A percentile compares a stretch with the other conserved stretches of the same genome.
These are phyloP conservation scores for Drosophila engyochracea DNA, from an alignment of 2,888 invertebrate species.

Conservation along the genomic window DNA sequence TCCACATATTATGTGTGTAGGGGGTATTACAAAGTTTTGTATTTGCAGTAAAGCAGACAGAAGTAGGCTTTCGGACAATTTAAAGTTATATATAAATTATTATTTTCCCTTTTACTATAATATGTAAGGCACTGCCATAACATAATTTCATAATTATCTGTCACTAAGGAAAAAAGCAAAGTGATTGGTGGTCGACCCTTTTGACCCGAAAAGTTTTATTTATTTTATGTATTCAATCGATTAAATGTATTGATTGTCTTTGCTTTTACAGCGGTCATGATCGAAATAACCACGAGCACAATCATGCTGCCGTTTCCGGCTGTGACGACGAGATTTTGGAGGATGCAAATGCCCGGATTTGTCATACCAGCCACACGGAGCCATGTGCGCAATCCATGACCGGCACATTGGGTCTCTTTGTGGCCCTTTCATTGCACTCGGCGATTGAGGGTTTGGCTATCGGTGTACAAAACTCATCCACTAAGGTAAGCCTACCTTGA, in stretches of 20 bases:
- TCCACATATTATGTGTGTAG: not conserved
- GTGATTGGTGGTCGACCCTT: not conserved
- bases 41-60: not conserved
- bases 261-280: slow-evolving; percentile 38
- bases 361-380: slow-evolving; percentile 89
- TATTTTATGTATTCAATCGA: not conserved
- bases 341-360: slow-evolving; percentile 85
- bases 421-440: slow-evolving; percentile 92
- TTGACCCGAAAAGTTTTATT: not conserved
- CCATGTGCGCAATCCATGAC: slow-evolving; percentile 88
- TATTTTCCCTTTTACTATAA: not conserved
- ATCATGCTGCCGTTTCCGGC: slow-evolving; percentile 24
- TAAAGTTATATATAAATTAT: not conserved
- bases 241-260: slow-evolving; percentile 15
- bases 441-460: slow-evolving; percentile 93
- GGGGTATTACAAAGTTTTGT: not conserved
- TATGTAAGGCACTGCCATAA: not conserved
- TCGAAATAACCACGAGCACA: slow-evolving; percentile 30
- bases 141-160: not conserved
- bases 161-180: not conserved
- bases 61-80: not conserved
- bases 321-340: slow-evolving; percentile 72
- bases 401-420: slow-evolving; percentile 89
- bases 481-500: slow-evolving; percentile 86
- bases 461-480: slow-evolving; percentile 89